Percentiles rank a stretch among this genome's conserved stretches.
phyloP scores from a whole-genome alignment of 2,797 vertebrate species.

The Sebastes miniatus region DNA sequence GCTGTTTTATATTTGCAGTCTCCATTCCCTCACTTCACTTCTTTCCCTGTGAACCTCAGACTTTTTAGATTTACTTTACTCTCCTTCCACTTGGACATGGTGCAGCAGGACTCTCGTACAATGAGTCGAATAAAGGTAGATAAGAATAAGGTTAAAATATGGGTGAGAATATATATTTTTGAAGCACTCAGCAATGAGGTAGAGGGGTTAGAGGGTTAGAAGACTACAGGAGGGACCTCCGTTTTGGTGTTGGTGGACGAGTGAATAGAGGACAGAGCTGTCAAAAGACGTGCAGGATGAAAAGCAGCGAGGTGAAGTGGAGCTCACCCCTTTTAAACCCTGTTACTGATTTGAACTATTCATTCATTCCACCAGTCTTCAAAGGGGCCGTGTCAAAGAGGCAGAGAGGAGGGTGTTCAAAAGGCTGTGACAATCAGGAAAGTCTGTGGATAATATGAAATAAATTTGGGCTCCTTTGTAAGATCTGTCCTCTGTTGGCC shows the following conservation, averaged over 20 bases:
- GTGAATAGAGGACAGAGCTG: constrained; percentile 53
- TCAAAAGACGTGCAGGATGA: constrained; percentile 50
- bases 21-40: constrained; percentile 21
- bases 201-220: not conserved
- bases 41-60: constrained; percentile 14
- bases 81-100: not conserved
- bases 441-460: constrained; percentile 63
- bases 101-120: not conserved
- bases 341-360: constrained; percentile 73
- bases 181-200: not conserved
- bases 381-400: constrained; percentile 69
- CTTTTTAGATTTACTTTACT: constrained; percentile 17
- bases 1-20: constrained; percentile 43
- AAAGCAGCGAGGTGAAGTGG: constrained; percentile 60
- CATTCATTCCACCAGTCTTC: constrained; percentile 64
- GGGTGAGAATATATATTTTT: not conserved
- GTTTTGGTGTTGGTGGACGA: constrained; percentile 37
- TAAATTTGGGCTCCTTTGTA: constrained; percentile 55
- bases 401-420: constrained; percentile 59
- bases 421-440: constrained; percentile 69
- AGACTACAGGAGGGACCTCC: not conserved
- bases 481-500: constrained; percentile 47
- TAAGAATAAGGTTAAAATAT: not conserved
- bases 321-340: constrained; percentile 66
- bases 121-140: not conserved